Evolutionary conservation across 92 coral and sea anemone genomes (phyloP).

Genomic region (Epizoanthus ramosus): DNA sequence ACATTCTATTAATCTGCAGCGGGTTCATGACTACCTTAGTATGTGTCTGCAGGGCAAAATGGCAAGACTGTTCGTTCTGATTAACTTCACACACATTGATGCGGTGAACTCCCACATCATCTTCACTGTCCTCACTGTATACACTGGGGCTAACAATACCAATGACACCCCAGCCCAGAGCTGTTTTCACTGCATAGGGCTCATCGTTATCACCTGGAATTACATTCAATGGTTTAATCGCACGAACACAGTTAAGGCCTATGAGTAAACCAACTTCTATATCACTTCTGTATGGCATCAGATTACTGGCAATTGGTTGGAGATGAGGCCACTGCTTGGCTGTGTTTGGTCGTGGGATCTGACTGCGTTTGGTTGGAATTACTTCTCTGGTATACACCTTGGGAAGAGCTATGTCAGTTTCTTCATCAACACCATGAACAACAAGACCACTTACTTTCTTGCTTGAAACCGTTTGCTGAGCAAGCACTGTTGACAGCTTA

Average conservation of each 20-base stretch:
- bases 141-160: slow-evolving; percentile 29
- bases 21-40: no score
- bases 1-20: no score
- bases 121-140: not conserved
- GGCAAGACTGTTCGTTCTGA: no score
- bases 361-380: slow-evolving; percentile 52
- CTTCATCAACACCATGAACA: slow-evolving; percentile 42
- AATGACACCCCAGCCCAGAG: slow-evolving; percentile 66
- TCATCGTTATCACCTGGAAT: slow-evolving; percentile 48
- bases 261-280: slow-evolving; percentile 45
- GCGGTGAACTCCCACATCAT: not conserved
- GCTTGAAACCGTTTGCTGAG: slow-evolving; percentile 31
- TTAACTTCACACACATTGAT: no score
- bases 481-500: slow-evolving; percentile 57
- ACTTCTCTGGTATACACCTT: slow-evolving; percentile 43
- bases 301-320: slow-evolving; percentile 26
- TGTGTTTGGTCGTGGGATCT: slow-evolving; percentile 59
- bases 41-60: no score
- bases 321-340: slow-evolving; percentile 65
- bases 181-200: slow-evolving; percentile 45
- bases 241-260: slow-evolving; percentile 42
- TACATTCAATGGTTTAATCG: slow-evolving; percentile 43
- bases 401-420: slow-evolving; percentile 44
- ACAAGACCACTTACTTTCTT: slow-evolving; percentile 50
- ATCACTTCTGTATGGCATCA: slow-evolving; percentile 45